These are phyloP conservation scores for Formicarius rufipectus DNA, from an alignment of 2,113 vertebrate genomes.

Conservation along the genomic window DNA sequence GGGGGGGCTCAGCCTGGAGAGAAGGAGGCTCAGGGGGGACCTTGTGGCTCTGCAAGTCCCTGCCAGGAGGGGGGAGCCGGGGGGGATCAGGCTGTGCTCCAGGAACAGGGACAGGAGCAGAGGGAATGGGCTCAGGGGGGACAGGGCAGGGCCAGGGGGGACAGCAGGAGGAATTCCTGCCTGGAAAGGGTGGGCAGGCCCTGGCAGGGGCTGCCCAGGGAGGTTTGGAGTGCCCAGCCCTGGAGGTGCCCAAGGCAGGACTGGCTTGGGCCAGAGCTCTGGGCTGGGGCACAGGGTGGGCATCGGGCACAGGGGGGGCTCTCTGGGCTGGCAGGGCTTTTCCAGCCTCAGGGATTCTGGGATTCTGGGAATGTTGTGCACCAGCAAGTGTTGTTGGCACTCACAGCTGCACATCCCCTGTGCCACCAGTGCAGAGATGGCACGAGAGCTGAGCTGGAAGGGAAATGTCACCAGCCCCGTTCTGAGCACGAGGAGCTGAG, in stretches of 20 bases:
- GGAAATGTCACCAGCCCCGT: not conserved
- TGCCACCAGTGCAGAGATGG: not conserved
- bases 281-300: not conserved
- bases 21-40: no score
- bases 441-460: not conserved
- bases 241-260: not conserved
- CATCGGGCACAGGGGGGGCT: not conserved
- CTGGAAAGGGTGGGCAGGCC: no score
- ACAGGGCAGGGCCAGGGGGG: no score
- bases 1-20: not conserved
- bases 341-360: not conserved
- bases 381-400: not conserved
- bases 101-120: no score
- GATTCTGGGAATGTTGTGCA: fast-evolving
- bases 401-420: fast-evolving
- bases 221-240: not conserved
- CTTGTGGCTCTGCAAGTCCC: no score
- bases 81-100: no score
- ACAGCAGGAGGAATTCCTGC: no score
- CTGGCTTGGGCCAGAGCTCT: not conserved
- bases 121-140: no score
- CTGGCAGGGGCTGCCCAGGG: not conserved
- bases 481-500: not conserved
- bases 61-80: no score
- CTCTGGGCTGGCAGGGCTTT: not conserved